These are phyloP conservation scores for Noctua comes DNA, from an alignment of 2,888 invertebrate species.

Conservation along the genomic window DNA sequence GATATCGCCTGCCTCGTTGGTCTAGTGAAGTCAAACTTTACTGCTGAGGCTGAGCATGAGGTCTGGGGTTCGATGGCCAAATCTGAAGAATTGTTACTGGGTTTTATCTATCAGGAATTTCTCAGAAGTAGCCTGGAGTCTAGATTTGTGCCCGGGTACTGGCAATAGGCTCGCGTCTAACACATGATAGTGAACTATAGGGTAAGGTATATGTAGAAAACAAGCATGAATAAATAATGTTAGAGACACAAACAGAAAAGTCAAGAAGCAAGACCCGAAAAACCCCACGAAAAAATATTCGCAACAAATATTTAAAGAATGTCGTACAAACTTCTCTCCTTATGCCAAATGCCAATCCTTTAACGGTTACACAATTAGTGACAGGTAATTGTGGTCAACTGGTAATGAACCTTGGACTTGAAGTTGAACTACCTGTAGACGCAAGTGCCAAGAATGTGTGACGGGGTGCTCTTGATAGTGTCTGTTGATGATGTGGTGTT, in stretches of 20 bases:
- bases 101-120: not conserved
- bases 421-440: conserved; percentile 24
- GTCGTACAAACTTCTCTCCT: conserved; percentile 7
- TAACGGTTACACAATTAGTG: conserved; percentile 25
- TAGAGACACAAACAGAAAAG: not conserved
- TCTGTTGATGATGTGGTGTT: not conserved
- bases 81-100: not conserved
- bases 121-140: not conserved
- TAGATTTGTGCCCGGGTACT: not conserved
- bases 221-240: not conserved
- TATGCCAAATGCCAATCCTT: conserved; percentile 21
- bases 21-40: not conserved
- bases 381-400: conserved; percentile 20
- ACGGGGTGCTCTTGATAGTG: not conserved
- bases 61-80: not conserved
- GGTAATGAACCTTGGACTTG: conserved; percentile 41
- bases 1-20: not conserved
- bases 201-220: not conserved
- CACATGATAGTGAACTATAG: not conserved
- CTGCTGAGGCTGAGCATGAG: not conserved
- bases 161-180: not conserved
- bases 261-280: not conserved
- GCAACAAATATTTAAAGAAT: conserved; percentile 25
- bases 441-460: conserved; percentile 22
- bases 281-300: not conserved